phyloP scores from a whole-genome alignment of 2,113 vertebrate genomes.

The Mustela nigripes region DNA sequence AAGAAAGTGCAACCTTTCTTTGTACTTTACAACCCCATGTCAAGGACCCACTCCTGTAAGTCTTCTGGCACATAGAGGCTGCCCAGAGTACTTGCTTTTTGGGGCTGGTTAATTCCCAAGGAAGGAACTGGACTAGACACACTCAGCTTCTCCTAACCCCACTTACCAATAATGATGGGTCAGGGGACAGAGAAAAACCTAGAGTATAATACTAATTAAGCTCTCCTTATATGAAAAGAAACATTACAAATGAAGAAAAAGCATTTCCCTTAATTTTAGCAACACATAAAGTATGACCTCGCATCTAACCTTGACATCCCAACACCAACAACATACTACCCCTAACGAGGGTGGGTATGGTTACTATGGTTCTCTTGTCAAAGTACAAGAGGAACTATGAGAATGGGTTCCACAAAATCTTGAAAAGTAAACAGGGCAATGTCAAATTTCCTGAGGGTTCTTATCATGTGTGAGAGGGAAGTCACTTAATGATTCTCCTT shows the following conservation, averaged over 20 bases:
- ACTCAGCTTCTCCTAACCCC: neutral
- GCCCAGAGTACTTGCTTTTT: fast-evolving
- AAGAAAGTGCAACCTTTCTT: neutral
- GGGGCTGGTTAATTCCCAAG: neutral
- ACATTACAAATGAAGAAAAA: neutral
- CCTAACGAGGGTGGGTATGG: neutral
- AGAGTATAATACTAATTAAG: neutral
- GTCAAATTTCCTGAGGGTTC: neutral
- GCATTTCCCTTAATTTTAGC: neutral
- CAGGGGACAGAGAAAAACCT: neutral
- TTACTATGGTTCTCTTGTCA: neutral
- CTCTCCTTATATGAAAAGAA: neutral
- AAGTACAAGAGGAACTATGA: neutral
- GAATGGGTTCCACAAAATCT: neutral
- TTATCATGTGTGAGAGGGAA: neutral
- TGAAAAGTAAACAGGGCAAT: neutral
- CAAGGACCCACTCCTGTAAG: neutral
- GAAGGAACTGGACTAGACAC: fast-evolving
- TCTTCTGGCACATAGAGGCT: too few relatives aligned
- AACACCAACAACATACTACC: neutral
- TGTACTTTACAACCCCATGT: neutral
- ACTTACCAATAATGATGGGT: neutral
- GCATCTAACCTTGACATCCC: neutral
- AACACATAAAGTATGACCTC: neutral
- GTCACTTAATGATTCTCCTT: neutral